Evolutionary conservation across 1,140 invertebrate species (phyloP), one percentile per base, ranked within the genome.

Genomic region (Cardiocondyla obscurior): DNA sequence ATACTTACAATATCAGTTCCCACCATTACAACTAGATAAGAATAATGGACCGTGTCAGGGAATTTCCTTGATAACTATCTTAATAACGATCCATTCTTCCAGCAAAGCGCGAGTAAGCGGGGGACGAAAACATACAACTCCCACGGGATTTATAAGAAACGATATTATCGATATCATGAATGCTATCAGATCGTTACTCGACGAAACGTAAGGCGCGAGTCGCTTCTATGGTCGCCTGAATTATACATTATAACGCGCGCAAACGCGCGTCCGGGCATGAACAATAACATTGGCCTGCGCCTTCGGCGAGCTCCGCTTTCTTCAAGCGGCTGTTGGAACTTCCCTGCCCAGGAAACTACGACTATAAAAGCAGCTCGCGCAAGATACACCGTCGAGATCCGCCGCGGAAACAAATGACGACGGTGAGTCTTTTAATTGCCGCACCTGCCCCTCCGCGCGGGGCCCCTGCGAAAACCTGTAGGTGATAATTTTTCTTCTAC

Each of bases 391-490:
- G 86, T 89, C 88, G 76, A 90, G 89, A 90, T 90, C 87, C 87
- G 67, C 79, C 81, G 81, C 84, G 88, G 82, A 89, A 91, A 91
- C 90, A 91, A 91, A 91, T 90, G 89, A 89, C 85, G 85, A 64
- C 82, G 81, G 83, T 77, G 83, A 82, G 85, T 42, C 81, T 90
- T 91, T 91, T 91, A 91, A 91, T 91, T 91, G 90, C 90, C 79
- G 82, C 89, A 90, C 88, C 88, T 90, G 88, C 79, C 77, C 30
- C 33, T 83, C 36, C 30, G n/a, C 25, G 14, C 22, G 8, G n/a
- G n/a, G 53, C 57, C 62, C 46, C 74, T 60, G 53, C 82, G 85
- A 87, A 85, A 79, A 83, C 82, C 72, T 72, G 44, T 57, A 82
- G 87, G 67, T 79, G 83, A 89, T 88, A 84, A 86, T 88, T 88